Conservation (phyloP, 2,113 vertebrate species). For the Vidua macroura region DNA sequence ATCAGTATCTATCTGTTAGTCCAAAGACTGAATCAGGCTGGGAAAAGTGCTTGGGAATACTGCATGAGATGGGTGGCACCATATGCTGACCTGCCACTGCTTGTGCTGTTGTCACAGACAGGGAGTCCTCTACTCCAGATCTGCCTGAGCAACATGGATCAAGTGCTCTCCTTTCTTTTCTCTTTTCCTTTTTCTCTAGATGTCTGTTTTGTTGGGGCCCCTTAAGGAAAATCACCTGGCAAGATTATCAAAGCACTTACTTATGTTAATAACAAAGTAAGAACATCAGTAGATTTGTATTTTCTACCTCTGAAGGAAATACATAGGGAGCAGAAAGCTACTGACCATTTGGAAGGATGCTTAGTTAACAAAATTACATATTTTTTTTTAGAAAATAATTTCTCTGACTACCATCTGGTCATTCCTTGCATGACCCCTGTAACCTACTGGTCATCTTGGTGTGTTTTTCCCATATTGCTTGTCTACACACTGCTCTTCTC, state of each 20-base stretch:
- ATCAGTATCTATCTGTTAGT: neutral
- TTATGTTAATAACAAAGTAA: neutral
- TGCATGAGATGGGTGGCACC: neutral
- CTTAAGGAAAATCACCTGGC: neutral
- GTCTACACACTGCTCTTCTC: neutral
- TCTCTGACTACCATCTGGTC: neutral
- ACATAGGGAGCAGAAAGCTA: neutral
- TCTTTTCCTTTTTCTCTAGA: neutral
- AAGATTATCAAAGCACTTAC: neutral
- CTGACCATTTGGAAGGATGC: neutral
- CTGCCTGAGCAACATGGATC: neutral
- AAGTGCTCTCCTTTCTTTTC: neutral
- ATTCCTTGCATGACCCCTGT: neutral
- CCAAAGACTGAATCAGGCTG: neutral
- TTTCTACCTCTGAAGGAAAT: neutral
- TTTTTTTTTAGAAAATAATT: neutral
- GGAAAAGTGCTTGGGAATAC: neutral
- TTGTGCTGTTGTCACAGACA: neutral
- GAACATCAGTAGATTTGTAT: neutral
- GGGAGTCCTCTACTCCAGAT: neutral
- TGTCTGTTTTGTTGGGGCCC: neutral
- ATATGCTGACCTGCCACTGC: neutral
- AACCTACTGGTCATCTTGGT: neutral
- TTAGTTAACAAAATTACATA: neutral
- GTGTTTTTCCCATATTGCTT: constrained; percentile 27